Percentiles rank a stretch among this genome's conserved stretches.
Conservation (phyloP, 1,140 invertebrate genomes). For the Cherax quadricarinatus region DNA sequence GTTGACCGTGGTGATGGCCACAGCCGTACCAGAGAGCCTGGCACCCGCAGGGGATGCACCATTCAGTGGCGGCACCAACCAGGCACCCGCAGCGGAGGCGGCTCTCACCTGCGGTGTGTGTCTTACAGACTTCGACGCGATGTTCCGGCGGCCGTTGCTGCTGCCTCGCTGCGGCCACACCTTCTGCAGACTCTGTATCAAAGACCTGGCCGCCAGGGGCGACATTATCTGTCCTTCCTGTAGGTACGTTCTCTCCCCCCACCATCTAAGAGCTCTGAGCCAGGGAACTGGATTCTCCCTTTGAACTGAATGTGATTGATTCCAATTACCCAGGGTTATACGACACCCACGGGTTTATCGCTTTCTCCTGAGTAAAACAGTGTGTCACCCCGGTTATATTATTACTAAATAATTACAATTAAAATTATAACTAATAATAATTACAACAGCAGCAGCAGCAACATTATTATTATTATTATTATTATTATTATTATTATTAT, state of each 20-base stretch:
- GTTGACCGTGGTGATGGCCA: background rate
- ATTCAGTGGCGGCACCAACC: background rate
- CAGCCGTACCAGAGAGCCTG: background rate
- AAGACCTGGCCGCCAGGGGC: background rate
- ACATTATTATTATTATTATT: too few relatives aligned
- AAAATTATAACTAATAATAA: too few relatives aligned
- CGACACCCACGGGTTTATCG: too few relatives aligned
- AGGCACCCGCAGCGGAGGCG: background rate
- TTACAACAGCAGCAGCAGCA: too few relatives aligned
- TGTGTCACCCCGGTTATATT: too few relatives aligned
- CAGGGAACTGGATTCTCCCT: too few relatives aligned
- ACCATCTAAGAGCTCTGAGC: too few relatives aligned
- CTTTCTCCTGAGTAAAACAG: too few relatives aligned
- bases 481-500: too few relatives aligned
- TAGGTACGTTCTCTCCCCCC: background rate
- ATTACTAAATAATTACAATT: too few relatives aligned
- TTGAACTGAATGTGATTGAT: too few relatives aligned
- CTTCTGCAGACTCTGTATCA: slow-evolving; percentile 17
- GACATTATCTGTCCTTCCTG: background rate
- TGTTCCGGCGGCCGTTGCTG: background rate
- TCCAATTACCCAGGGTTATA: too few relatives aligned
- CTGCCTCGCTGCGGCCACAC: background rate
- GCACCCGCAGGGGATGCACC: background rate
- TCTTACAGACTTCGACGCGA: background rate
- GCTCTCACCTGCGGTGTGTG: background rate